phyloP scores from a whole-genome alignment of 2,888 invertebrate species.

The Embidobia sp. region DNA sequence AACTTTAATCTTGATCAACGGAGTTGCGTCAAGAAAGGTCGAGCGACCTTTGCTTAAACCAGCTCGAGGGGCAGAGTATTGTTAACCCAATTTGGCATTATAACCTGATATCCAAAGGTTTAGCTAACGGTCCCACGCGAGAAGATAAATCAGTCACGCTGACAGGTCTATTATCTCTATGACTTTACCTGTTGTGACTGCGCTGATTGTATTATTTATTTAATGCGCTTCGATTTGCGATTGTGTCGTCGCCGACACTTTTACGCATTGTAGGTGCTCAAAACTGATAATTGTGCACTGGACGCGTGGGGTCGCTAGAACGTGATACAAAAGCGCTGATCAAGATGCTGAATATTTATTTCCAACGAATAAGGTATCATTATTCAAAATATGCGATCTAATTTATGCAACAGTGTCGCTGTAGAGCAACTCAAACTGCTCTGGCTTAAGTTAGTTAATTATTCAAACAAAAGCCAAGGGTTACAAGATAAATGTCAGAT shows the following conservation, averaged over 20 bases:
- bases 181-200: constrained; percentile 30
- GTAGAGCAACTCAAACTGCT: constrained; percentile 20
- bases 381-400: constrained; percentile 38
- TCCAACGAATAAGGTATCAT: constrained; percentile 7
- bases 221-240: constrained; percentile 40
- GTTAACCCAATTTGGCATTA: constrained; percentile 55
- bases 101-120: constrained; percentile 24
- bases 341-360: background rate
- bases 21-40: constrained; percentile 22
- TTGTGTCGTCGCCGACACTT: constrained; percentile 3
- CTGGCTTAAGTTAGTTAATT: constrained; percentile 39
- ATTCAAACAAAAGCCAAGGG: constrained; percentile 55
- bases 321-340: no score
- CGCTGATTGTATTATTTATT: constrained; percentile 45
- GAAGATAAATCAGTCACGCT: constrained; percentile 47
- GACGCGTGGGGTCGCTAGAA: no score
- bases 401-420: constrained; percentile 28
- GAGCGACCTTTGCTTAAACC: constrained; percentile 36
- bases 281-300: no score
- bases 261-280: no score
- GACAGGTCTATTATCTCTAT: constrained; percentile 55
- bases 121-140: constrained; percentile 45
- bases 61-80: constrained; percentile 30
- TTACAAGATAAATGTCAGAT: constrained; percentile 56
- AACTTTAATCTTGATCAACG: constrained; percentile 26